phyloP scores from a whole-genome alignment of 2,797 vertebrate genomes.

The Sebastes hubbsi region DNA sequence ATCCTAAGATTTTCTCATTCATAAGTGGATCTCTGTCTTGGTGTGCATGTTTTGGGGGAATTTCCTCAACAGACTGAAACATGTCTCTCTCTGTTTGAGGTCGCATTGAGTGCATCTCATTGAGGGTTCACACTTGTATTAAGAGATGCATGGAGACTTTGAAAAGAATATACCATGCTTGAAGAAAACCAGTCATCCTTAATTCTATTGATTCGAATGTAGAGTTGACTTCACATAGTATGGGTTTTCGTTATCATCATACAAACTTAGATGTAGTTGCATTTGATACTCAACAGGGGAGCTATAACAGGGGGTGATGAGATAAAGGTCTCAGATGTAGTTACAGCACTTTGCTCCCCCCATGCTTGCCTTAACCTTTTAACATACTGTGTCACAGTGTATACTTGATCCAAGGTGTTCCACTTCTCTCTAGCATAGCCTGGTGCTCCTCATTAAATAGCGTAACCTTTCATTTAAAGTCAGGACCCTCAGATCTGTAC shows the following conservation, averaged over 20 bases:
- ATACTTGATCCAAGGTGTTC: constrained; percentile 10
- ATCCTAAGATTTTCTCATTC: neutral
- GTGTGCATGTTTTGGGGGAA: neutral
- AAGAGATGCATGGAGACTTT: neutral
- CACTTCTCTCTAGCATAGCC: constrained; percentile 7
- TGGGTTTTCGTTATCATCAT: neutral
- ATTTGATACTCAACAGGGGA: constrained; percentile 9
- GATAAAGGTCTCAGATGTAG: constrained; percentile 32
- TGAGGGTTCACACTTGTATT: neutral
- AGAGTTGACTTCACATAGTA: neutral
- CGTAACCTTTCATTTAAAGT: constrained; percentile 38
- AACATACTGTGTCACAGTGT: constrained; percentile 19
- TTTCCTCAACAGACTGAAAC: neutral
- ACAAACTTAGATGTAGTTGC: neutral
- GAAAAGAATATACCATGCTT: neutral
- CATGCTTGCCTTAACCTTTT: constrained; percentile 28
- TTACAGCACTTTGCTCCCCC: constrained; percentile 12
- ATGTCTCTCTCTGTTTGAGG: neutral
- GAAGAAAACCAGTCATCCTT: neutral
- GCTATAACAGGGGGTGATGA: constrained; percentile 23
- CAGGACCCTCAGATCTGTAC: constrained; percentile 17
- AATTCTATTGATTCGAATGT: neutral
- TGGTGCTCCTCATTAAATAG: constrained; percentile 48
- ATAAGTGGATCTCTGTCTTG: neutral
- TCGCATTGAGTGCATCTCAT: neutral